Evolutionary conservation across 1,140 invertebrate species (phyloP).

Genomic region (Sitophilus oryzae): DNA sequence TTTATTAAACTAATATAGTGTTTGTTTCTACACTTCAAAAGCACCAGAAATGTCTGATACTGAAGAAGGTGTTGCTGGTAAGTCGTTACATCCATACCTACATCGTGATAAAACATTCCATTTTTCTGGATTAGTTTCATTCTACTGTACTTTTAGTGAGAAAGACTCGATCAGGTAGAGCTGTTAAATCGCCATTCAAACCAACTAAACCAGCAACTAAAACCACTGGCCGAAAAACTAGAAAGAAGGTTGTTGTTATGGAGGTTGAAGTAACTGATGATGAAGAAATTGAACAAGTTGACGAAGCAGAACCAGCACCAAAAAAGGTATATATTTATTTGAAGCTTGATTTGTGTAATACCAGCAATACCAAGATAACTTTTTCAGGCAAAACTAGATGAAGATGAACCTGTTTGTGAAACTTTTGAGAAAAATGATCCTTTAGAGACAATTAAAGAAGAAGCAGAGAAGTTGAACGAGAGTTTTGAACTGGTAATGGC

Average conservation of each 20-base stretch:
- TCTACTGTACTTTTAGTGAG: constrained; percentile 19
- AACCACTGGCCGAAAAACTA: constrained; percentile 30
- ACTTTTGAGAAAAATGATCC: constrained; percentile 5
- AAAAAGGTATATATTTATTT: constrained; percentile 9
- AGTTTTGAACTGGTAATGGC: background rate
- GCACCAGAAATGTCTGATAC: background rate
- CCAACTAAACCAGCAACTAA: constrained; percentile 18
- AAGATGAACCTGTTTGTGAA: constrained; percentile 19
- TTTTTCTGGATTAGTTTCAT: background rate
- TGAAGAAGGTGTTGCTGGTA: constrained; percentile 1
- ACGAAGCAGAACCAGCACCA: constrained; percentile 3
- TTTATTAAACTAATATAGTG: too few species aligned
- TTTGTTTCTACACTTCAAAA: too few species aligned
- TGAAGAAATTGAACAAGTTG: constrained; percentile 25
- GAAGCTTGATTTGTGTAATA: background rate
- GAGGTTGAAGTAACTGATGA: constrained; percentile 42
- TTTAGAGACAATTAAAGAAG: constrained; percentile 3
- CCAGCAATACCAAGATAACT: background rate
- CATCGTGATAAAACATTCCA: background rate
- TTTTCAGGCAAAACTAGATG: constrained; percentile 10
- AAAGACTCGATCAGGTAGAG: constrained; percentile 35
- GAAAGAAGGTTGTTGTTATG: constrained; percentile 38
- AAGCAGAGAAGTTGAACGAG: constrained; percentile 2
- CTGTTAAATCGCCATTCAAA: constrained; percentile 22
- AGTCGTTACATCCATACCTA: background rate